Evolutionary conservation across 2,113 vertebrate species (phyloP).

Genomic region (Chamaetylas fuelleborni): DNA sequence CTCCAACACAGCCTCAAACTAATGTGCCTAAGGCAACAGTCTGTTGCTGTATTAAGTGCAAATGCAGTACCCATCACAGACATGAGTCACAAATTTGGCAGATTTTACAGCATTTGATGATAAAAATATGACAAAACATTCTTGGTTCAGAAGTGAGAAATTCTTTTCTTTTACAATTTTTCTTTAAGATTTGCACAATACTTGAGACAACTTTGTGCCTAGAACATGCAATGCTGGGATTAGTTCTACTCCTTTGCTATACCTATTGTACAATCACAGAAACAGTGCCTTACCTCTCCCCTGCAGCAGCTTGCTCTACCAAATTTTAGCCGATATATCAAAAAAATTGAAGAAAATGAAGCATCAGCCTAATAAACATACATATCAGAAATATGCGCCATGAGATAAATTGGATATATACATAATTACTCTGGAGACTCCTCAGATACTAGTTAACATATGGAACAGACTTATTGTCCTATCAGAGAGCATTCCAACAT

Average conservation of each 20-base stretch:
- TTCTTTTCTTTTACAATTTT: not conserved
- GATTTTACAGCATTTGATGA: not conserved
- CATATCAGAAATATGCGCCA: not conserved
- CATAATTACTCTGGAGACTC: not conserved
- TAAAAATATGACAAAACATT: constrained; percentile 24
- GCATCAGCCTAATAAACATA: not conserved
- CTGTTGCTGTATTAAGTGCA: constrained; percentile 7
- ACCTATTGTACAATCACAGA: not conserved
- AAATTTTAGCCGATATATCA: not conserved
- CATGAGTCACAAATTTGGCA: constrained; percentile 38
- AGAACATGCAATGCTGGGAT: not conserved
- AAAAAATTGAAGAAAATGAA: not conserved
- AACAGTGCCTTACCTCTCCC: not conserved
- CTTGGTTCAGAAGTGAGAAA: not conserved
- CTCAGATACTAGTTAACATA: not conserved
- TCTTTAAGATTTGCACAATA: not conserved
- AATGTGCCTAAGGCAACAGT: constrained; percentile 44
- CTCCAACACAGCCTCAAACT: not conserved
- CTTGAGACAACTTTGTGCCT: not conserved
- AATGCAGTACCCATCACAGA: not conserved
- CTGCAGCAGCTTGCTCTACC: not conserved
- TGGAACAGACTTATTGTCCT: not conserved
- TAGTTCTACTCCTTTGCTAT: not conserved
- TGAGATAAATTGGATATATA: not conserved
- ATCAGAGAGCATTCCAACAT: not conserved